Conservation (phyloP, 2,113 vertebrate species). For the Aspiorhynchus laticeps region DNA sequence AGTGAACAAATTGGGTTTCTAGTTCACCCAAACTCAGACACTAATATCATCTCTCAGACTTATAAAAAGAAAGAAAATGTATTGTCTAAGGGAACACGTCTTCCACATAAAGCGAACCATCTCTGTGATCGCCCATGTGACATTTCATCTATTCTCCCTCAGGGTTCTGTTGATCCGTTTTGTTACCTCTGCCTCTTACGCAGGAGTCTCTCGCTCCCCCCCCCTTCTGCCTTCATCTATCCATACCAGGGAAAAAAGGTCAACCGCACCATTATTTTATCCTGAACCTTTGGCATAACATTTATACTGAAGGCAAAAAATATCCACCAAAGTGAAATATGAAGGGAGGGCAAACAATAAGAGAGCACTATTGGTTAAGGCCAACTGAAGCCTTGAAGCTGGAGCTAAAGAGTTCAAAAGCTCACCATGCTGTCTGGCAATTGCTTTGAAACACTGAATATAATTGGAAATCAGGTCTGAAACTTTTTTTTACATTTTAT, state of each 20-base stretch:
- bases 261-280: slow-evolving; percentile 77
- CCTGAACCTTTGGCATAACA: slow-evolving; percentile 77
- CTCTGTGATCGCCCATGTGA: slow-evolving; percentile 69
- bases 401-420: slow-evolving; percentile 12
- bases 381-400: slow-evolving; percentile 14
- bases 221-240: slow-evolving; percentile 46
- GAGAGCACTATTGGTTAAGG: slow-evolving; percentile 27
- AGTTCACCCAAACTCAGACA: background rate
- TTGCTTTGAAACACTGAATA: background rate
- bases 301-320: slow-evolving; percentile 74
- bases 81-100: slow-evolving; percentile 5
- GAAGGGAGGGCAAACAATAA: slow-evolving; percentile 52
- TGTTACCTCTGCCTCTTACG: slow-evolving; percentile 44
- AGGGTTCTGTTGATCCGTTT: slow-evolving; percentile 56
- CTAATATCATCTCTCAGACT: slow-evolving; percentile 5
- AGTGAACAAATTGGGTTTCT: background rate
- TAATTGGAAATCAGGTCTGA: background rate
- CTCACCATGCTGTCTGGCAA: background rate
- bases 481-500: background rate
- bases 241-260: slow-evolving; percentile 74
- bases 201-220: slow-evolving; percentile 25
- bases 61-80: background rate
- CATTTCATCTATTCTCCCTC: slow-evolving; percentile 72
- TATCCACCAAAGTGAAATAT: slow-evolving; percentile 61
- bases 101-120: slow-evolving; percentile 50